phyloP scores from a whole-genome alignment of 2,888 invertebrate genomes.

The Drosophila anomelani region DNA sequence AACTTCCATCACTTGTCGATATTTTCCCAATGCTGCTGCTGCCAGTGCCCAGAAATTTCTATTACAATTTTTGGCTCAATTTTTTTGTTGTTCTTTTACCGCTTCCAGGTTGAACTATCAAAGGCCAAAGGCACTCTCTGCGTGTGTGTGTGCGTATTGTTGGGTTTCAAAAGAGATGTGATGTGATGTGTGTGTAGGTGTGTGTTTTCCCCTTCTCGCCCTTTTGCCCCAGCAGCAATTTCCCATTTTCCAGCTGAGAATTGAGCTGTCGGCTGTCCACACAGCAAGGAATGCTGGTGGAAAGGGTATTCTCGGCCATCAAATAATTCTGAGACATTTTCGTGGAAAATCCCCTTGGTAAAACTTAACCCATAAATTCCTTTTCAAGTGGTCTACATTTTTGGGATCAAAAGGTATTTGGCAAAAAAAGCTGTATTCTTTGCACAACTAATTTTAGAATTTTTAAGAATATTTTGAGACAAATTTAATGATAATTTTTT shows the following conservation, averaged over 20 bases:
- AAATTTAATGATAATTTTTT: no score
- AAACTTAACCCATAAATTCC: slow-evolving; percentile 15
- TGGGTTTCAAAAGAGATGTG: slow-evolving; percentile 30
- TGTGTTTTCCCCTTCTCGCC: not conserved
- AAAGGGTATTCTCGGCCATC: slow-evolving; percentile 30
- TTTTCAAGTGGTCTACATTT: slow-evolving; percentile 8
- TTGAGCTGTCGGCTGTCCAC: slow-evolving; percentile 30
- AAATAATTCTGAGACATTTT: slow-evolving; percentile 13
- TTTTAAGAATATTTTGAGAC: not conserved
- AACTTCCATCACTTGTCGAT: slow-evolving; percentile 26
- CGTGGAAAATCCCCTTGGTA: not conserved
- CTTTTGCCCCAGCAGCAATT: not conserved
- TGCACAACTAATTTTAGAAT: not conserved
- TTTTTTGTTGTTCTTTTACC: not conserved
- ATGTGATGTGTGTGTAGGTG: not conserved
- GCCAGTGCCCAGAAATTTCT: slow-evolving; percentile 52
- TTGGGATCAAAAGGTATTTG: slow-evolving; percentile 3
- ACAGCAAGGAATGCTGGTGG: not conserved
- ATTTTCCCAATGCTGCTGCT: slow-evolving; percentile 24
- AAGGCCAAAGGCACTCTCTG: slow-evolving; percentile 41
- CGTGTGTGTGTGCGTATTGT: slow-evolving; percentile 11
- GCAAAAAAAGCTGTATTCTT: slow-evolving; percentile 12
- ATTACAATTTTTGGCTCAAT: slow-evolving; percentile 34
- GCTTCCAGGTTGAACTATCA: slow-evolving; percentile 43
- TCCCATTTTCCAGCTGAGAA: slow-evolving; percentile 31